phyloP scores from a whole-genome alignment of 2,888 invertebrate genomes.

The Caenorhabditis sp. region DNA sequence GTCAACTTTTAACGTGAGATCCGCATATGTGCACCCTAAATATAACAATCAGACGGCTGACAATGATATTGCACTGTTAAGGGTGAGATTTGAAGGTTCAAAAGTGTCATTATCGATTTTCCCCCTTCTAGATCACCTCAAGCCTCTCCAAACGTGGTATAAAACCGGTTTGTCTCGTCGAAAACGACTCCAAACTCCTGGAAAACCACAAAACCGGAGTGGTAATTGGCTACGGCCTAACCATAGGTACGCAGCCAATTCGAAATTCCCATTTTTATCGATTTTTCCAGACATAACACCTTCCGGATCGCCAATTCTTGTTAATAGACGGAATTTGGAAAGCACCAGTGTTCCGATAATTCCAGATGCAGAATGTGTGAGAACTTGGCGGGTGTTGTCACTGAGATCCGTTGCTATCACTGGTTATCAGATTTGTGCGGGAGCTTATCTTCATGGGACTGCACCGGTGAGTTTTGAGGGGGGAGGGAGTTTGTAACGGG shows the following conservation, averaged over 20 bases:
- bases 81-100: constrained; percentile 51
- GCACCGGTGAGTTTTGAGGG: constrained; percentile 59
- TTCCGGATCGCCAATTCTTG: constrained; percentile 16
- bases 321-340: constrained; percentile 33
- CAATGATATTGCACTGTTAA: constrained; percentile 70
- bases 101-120: constrained; percentile 1
- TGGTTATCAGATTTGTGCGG: constrained; percentile 67
- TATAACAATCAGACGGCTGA: constrained; percentile 61
- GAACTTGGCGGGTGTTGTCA: constrained; percentile 61
- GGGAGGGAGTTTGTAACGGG: no score
- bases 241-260: constrained; percentile 37
- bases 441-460: constrained; percentile 70
- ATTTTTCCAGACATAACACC: not conserved
- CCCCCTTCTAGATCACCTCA: constrained; percentile 30
- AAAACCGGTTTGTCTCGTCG: constrained; percentile 62
- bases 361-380: constrained; percentile 34
- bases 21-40: constrained; percentile 57
- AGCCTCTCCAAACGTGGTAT: constrained; percentile 51
- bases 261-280: not conserved
- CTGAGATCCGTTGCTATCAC: constrained; percentile 54
- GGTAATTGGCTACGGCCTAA: constrained; percentile 69
- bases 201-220: constrained; percentile 48
- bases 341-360: constrained; percentile 65
- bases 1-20: constrained; percentile 19
- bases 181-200: constrained; percentile 57